phyloP scores from a whole-genome alignment of 2,888 invertebrate species.

The Agrilus cyanescens region DNA sequence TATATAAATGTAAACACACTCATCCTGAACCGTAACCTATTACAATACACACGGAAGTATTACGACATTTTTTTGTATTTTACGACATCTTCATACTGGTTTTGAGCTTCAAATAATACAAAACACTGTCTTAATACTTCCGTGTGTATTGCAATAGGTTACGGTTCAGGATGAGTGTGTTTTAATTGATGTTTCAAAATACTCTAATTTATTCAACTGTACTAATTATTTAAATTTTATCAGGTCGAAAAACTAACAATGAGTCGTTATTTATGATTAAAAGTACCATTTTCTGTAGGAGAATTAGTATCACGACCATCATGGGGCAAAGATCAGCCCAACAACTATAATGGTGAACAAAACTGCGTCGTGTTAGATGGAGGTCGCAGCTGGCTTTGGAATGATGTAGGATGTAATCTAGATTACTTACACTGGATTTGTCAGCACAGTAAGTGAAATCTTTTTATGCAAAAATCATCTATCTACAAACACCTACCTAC shows the following conservation, averaged over 20 bases:
- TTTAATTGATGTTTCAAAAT: too few relatives aligned
- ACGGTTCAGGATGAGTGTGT: too few relatives aligned
- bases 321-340: conserved; percentile 91
- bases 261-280: background rate
- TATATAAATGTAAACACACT: too few relatives aligned
- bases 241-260: background rate
- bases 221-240: background rate
- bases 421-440: conserved; percentile 91
- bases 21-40: too few relatives aligned
- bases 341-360: conserved; percentile 91
- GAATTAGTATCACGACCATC: conserved; percentile 66
- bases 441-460: conserved; percentile 63
- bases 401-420: conserved; percentile 87
- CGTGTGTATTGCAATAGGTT: too few relatives aligned
- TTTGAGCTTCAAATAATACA: too few relatives aligned
- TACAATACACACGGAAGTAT: too few relatives aligned
- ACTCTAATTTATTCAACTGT: too few relatives aligned
- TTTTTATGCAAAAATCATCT: conserved; percentile 3
- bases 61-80: too few relatives aligned
- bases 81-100: too few relatives aligned
- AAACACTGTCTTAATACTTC: too few relatives aligned
- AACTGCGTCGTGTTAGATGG: conserved; percentile 91
- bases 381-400: conserved; percentile 84
- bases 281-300: conserved; percentile 40
- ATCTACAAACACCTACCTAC: too few relatives aligned